Base-by-base conservation (phyloP, 2,888 invertebrate genomes). In the Pomacea canaliculata region DNA sequence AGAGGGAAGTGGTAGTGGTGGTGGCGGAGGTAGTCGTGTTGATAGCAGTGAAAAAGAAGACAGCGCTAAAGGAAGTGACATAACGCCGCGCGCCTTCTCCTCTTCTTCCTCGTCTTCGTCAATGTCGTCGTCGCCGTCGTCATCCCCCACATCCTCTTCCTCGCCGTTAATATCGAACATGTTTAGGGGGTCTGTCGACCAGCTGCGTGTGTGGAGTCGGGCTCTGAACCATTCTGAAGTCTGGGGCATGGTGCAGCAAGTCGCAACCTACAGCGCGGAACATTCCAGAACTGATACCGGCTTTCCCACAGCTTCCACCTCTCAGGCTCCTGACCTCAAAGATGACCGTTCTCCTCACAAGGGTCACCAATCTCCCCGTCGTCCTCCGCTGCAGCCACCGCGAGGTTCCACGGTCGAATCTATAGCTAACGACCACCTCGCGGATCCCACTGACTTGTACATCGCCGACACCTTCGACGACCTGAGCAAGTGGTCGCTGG, bases 181-280 rank as follows among this genome's bases (percentile, higher is more conserved):
- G 69, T 88, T 81, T 73, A 80, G 88, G 4, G 88, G 88, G 8
- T 77, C 78, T n/a, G 59, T 88, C 1, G 85, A 85, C 46, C 83
- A 85, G 49, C 46, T 88, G 7, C 60, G 77, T 19, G n/a, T 87
- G 1, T 87, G 85, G 84, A 76, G 80, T n/a, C 78, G 74, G 27
- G 73, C 83, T 23, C 77, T 85, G 48, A 74, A 73, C n/a, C 87
- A 88, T 73, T 66, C 67, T 12, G 85, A 86, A 27, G 82, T 88
- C 13, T 78, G 82, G 5, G 27, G 70, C 46, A 73, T 79, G 72
- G 82, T 85, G 79, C 56, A 77, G 16, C 46, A 70, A 48, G 49
- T 76, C 23, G 51, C 63, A 60, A 59, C 19, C 5, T 65, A 67
- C 12, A 23, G 56, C 13, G 63, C 49, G 13, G 46, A 73, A 19